These are phyloP conservation scores for Polydesmus complanatus DNA, from an alignment of 2,888 invertebrate species.

Conservation along the genomic window DNA sequence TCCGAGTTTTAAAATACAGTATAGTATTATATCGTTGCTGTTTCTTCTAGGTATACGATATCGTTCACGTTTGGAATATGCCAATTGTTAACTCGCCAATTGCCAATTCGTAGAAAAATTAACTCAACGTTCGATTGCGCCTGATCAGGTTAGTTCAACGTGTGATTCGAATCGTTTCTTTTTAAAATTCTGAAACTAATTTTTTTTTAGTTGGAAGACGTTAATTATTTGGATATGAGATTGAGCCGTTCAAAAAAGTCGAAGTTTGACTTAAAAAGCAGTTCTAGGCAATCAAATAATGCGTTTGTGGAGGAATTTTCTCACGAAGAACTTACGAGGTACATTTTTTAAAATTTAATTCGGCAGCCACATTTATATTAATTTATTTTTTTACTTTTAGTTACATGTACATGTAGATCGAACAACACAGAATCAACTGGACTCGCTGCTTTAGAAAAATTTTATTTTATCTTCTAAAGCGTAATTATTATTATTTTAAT, in stretches of 20 bases:
- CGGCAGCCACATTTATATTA: neutral
- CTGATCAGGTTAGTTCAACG: slow-evolving; percentile 26
- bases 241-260: slow-evolving; percentile 29
- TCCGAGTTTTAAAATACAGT: no score
- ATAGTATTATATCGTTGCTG: neutral
- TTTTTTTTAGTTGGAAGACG: slow-evolving; percentile 27
- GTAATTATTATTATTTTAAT: no score
- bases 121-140: slow-evolving; percentile 28
- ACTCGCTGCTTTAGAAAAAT: slow-evolving; percentile 6
- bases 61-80: slow-evolving; percentile 31
- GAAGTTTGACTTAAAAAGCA: slow-evolving; percentile 26
- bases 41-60: slow-evolving; percentile 15
- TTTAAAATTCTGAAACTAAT: no score
- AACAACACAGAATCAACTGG: slow-evolving; percentile 8
- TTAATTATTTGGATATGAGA: slow-evolving; percentile 30
- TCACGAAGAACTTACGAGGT: slow-evolving; percentile 32
- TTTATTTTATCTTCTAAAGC: no score
- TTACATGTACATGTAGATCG: no score
- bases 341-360: neutral
- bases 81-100: no score
- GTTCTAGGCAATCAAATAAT: slow-evolving; percentile 22
- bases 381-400: neutral
- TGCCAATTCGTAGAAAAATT: slow-evolving; percentile 29
- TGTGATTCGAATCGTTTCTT: no score
- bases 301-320: slow-evolving; percentile 30